Evolutionary conservation across 2,888 invertebrate genomes (phyloP), one percentile per base, ranked within the genome.

Genomic region (Zaprionus bogoriensis): DNA sequence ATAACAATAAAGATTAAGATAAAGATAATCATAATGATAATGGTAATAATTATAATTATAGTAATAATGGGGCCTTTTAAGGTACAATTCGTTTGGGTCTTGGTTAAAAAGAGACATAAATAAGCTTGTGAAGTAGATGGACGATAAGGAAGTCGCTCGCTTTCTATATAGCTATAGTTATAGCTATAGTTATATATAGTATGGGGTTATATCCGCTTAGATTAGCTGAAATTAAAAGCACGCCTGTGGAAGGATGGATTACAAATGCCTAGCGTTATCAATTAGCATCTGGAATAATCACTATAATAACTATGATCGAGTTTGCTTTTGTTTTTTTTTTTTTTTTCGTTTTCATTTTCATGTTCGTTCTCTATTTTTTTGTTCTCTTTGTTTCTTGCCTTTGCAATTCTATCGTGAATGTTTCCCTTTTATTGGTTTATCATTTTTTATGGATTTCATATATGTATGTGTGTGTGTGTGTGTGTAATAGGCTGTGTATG

Each of bases 31-130:
- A 38, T 39, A 20, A 39, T 39, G 67, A 66, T 65, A 62, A 48
- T 62, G 39, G 52, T 58, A 62, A 55, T 60, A 45, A 60, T 73
- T 54, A 64, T 78, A 63, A 66, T 76, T 57, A 64, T 63, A 66
- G 70, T 71, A 63, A 67, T 74, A 63, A 69, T 71, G 67, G 71
- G 64, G 67, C 83, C 78, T 44, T 73, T 80, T 60, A 85, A 85
- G 85, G 82, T 80, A 85, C 85, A 76, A 71, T 75, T 80, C 76
- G 76, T 69, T 85, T 64, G 60, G 32, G 19, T 39, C 4, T 44
- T 12, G 14, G 25, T 23, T 44, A 44, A 60, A n/a, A 81, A 71
- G 47, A 64, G 44, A 30, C 45, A 67, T 67, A 69, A 67, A 64
- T 77, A 72, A 66, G 68, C 74, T 68, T 67, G 60, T 47, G 19